Conservation (phyloP, 2,888 invertebrate species). For the Tethea ocularis region DNA sequence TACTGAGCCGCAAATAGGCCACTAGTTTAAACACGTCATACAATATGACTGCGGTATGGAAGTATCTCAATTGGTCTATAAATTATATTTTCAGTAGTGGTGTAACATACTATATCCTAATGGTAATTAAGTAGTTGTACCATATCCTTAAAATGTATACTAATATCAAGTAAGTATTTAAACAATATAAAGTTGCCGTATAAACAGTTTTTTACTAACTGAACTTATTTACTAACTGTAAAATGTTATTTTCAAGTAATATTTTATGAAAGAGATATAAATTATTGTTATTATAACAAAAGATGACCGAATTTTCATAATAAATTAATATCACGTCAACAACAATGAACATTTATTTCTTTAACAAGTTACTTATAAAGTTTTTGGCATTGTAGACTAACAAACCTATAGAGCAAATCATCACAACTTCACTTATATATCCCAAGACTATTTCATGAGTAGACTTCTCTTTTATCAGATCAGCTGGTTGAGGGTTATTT, state of each 20-base stretch:
- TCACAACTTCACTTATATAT: constrained; percentile 53
- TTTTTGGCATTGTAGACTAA: constrained; percentile 53
- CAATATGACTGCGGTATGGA: not conserved
- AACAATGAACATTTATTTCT: constrained; percentile 50
- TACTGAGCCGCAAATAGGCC: not conserved
- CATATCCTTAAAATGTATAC: no score
- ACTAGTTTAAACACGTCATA: not conserved
- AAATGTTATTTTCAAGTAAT: no score
- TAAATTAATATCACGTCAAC: not conserved
- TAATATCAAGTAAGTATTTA: no score
- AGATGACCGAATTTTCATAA: no score
- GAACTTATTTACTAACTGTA: no score
- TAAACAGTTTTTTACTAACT: no score
- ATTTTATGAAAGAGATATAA: no score
- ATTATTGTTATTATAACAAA: no score
- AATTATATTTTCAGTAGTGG: no score
- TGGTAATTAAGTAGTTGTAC: no score
- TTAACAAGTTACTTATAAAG: constrained; percentile 46
- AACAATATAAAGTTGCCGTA: no score
- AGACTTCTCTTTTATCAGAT: constrained; percentile 71
- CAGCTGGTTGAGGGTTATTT: constrained; percentile 70
- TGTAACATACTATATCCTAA: no score
- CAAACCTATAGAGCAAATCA: constrained; percentile 57
- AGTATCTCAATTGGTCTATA: not conserved
- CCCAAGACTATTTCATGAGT: constrained; percentile 47